Evolutionary conservation across 2,888 invertebrate genomes (phyloP), one percentile per base, ranked within the genome.

Genomic region (Tyria jacobaeae): DNA sequence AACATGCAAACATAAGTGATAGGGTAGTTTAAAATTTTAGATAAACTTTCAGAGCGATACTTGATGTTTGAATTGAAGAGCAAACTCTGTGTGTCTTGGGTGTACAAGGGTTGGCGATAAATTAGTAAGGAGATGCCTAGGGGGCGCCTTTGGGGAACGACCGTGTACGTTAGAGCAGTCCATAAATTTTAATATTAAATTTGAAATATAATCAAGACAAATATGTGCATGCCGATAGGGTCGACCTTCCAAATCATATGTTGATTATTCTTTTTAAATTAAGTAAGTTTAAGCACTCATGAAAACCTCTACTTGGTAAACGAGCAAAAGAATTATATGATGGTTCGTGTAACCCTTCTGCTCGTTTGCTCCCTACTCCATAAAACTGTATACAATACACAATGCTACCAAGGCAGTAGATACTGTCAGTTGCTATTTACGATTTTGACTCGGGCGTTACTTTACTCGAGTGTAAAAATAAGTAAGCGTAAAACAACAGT

Each of bases 1-100:
- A 31, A 41, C n/a, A 6, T 0, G n/a, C 9, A n/a, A 1, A 41
- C n/a, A 9, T 41, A 17, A n/a, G 5, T 9, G n/a, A 17, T 41
- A 15, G 6, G 3, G n/a, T 39, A 21, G 21, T 44, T 44, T 21
- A 44, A 44, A 21, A 12, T 44, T 51, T 24, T 3, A 24, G 12
- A 53, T 24, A 14, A 37, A 24, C n/a, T 3, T 25, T 6, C 0
- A 0, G 1, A n/a, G 21, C n/a, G 39, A 41, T 54, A 54, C n/a
- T 41, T 54, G 41, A 54, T 47, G 21, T 55, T 47, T 35, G 48
- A 56, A 56, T 56, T 56, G 35, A 56, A 48, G 34, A 15, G 25
- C 35, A 14, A 25, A 15, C 15, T 21, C 17, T 56, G 35, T 25
- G 35, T n/a, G 47, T 25, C 47, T 15, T 17, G 10, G 17, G 44